Evolutionary conservation across 2,113 vertebrate species (phyloP).

Genomic region (Xyrauchen texanus): DNA sequence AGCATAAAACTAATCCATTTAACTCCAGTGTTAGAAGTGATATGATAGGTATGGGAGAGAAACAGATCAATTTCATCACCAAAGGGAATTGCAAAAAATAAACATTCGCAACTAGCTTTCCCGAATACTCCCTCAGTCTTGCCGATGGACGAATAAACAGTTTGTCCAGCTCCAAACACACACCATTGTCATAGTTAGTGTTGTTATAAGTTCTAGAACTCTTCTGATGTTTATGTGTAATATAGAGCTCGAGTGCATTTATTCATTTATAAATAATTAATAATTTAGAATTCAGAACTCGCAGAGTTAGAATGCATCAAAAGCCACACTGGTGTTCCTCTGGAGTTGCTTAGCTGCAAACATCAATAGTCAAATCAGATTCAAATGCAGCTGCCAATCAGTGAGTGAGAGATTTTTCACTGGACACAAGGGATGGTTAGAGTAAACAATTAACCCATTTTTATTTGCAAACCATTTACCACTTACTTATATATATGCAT

Average conservation of each 20-base stretch:
- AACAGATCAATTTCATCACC: too few species aligned
- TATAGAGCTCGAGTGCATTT: background rate
- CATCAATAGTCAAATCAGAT: constrained; percentile 21
- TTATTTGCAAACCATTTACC: background rate
- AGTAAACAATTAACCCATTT: background rate
- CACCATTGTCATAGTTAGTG: too few species aligned
- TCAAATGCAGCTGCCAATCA: constrained; percentile 22
- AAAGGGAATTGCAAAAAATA: too few species aligned
- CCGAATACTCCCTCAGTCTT: too few species aligned
- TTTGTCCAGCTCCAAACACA: too few species aligned
- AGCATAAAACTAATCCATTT: too few species aligned
- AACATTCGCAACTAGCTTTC: too few species aligned
- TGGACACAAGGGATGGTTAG: background rate
- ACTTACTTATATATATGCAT: background rate
- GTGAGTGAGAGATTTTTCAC: background rate
- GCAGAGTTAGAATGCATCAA: constrained; percentile 6
- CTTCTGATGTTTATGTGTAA: too few species aligned
- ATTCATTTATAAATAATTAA: background rate
- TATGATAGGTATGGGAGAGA: too few species aligned
- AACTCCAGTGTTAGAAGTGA: too few species aligned
- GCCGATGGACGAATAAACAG: too few species aligned
- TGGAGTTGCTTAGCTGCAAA: constrained; percentile 32
- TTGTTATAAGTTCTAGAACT: too few species aligned
- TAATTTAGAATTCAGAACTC: background rate
- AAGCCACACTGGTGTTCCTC: constrained; percentile 31